Base-by-base conservation (phyloP, 1,140 invertebrate genomes). In the Gonioctena quinquepunctata region DNA sequence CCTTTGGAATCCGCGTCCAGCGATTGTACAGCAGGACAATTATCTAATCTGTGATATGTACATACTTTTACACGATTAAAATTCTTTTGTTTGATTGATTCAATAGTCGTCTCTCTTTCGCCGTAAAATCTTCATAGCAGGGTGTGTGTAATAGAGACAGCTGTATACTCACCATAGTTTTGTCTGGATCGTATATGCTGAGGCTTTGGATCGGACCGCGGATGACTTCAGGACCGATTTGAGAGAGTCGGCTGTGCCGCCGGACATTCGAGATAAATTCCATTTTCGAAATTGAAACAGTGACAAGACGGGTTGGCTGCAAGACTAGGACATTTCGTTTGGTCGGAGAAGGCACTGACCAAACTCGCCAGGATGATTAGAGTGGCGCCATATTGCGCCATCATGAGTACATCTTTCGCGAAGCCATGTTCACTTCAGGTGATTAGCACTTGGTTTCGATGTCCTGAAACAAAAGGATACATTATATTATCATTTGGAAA, bases 221-320 rank as follows among this genome's bases (percentile, higher is more conserved):
- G 79, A 90, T 76, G 82, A 86, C 76, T 81, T 88, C 25, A 86
- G 71, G 1, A 85, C 85, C 11, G 82, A 76, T 48, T 82, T 83
- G 60, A 87, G 74, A 13, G 85, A 86, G 21, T 83, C 75, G 3
- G 82, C 80, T n/a, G 90, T 90, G 91, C 91, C 65, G 89, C 92
- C 16, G 94, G 92, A 81, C 95, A 97, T 84, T 97, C 94, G 72
- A 96, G 86, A 84, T 94, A 95, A 60, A 96, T 87, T 25, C 93
- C 94, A 85, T 95, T 93, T 82, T 95, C 93, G 81, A 95, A 94
- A 84, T 93, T 93, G 86, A 95, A 96, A 83, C 95, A 96, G 0
- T 93, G 92, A 84, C 95, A 97, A 73, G 89, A 89, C 13, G 91
- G 90, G 79, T 90, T 92, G 73, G 90, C 89, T 72, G 89, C 84